Evolutionary conservation across 2,888 invertebrate species (phyloP).

Genomic region (Macrosiphum euphorbiae): DNA sequence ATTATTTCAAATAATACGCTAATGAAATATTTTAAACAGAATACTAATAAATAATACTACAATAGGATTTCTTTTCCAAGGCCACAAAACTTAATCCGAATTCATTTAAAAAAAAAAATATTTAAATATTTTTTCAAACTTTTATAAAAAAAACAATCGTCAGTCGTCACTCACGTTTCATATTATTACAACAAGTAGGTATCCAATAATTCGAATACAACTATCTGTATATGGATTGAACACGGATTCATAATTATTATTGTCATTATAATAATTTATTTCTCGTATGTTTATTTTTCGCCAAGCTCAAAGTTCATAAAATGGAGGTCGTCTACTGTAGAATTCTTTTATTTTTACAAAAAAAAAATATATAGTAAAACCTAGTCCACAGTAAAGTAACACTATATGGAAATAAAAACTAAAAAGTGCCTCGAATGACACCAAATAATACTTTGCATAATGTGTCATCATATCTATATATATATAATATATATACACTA

Average conservation of each 20-base stretch:
- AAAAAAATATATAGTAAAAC: background rate
- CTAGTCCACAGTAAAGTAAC: background rate
- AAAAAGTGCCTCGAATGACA: background rate
- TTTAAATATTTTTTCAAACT: background rate
- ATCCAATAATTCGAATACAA: background rate
- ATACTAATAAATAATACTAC: background rate
- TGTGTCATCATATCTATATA: background rate
- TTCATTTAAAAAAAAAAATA: background rate
- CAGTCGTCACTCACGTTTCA: background rate
- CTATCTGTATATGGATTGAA: background rate
- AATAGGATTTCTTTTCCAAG: slow-evolving; percentile 6
- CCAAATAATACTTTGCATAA: background rate
- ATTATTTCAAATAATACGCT: background rate
- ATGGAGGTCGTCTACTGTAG: background rate
- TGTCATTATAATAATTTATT: background rate
- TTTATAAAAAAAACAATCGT: background rate
- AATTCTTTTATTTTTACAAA: background rate
- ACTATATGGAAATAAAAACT: background rate
- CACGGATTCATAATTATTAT: background rate
- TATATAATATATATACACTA: background rate
- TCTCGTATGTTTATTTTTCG: background rate
- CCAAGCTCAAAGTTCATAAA: background rate
- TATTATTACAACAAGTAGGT: background rate
- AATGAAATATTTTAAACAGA: slow-evolving; percentile 4
- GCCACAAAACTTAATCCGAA: background rate